phyloP scores from a whole-genome alignment of 2,113 vertebrate species.

The Ardeotis arabs region DNA sequence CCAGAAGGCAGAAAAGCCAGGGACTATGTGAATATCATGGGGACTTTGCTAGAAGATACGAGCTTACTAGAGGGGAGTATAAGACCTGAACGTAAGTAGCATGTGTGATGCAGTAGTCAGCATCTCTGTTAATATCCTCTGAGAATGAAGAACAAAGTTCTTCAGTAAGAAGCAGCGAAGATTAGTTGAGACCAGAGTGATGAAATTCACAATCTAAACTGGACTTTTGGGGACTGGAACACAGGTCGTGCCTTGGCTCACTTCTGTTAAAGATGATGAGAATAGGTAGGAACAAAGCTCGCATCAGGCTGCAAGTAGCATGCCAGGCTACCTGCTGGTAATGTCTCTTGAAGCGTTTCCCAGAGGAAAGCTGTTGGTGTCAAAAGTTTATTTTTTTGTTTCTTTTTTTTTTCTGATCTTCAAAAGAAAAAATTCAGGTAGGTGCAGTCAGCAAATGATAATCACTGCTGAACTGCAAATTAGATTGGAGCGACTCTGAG shows the following conservation, averaged over 20 bases:
- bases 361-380: background rate
- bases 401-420: background rate
- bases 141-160: background rate
- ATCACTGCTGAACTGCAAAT: conserved; percentile 62
- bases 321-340: background rate
- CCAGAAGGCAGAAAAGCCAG: background rate
- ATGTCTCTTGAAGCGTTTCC: background rate
- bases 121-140: background rate
- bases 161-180: background rate
- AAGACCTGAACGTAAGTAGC: background rate
- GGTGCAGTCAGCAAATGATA: conserved; percentile 52
- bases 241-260: background rate
- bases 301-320: background rate
- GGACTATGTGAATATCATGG: background rate
- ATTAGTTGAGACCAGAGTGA: background rate
- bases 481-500: conserved; percentile 39
- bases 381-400: background rate
- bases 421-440: conserved; percentile 52
- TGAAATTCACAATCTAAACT: background rate
- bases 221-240: background rate
- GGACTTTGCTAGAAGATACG: background rate
- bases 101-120: background rate
- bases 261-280: background rate
- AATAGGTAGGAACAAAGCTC: background rate
- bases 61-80: background rate